phyloP scores from a whole-genome alignment of 2,888 invertebrate genomes.

The Pseudococcus jackbeardsleyi region DNA sequence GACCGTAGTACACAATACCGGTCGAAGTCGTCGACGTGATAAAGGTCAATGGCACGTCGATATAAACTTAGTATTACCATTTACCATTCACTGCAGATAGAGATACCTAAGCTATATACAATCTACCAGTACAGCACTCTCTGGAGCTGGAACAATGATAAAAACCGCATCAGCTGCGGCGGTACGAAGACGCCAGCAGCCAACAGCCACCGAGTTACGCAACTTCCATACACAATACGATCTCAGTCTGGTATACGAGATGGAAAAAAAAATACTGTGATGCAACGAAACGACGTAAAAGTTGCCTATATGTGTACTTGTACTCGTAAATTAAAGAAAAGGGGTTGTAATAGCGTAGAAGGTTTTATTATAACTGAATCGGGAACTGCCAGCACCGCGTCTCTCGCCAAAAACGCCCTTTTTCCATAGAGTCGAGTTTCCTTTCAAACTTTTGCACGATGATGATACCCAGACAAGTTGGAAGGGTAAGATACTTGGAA shows the following conservation, averaged over 20 bases:
- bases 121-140: background rate
- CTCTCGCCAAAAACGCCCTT: conserved; percentile 4
- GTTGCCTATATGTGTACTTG: background rate
- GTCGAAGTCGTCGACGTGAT: background rate
- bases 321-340: conserved; percentile 14
- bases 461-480: background rate
- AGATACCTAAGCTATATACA: background rate
- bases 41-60: conserved; percentile 34
- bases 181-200: background rate
- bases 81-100: background rate
- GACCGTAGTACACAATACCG: conserved; percentile 3
- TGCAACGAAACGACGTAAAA: background rate
- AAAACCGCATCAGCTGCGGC: background rate
- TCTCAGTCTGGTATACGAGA: background rate
- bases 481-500: background rate
- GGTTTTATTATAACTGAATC: conserved; percentile 6
- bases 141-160: background rate
- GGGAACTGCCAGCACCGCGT: background rate
- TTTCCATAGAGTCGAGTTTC: background rate
- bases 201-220: conserved; percentile 5
- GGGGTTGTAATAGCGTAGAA: background rate
- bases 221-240: background rate
- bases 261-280: background rate
- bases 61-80: background rate
- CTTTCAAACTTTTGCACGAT: background rate